phyloP scores from a whole-genome alignment of 2,888 invertebrate genomes.

The Volucella inanis region DNA sequence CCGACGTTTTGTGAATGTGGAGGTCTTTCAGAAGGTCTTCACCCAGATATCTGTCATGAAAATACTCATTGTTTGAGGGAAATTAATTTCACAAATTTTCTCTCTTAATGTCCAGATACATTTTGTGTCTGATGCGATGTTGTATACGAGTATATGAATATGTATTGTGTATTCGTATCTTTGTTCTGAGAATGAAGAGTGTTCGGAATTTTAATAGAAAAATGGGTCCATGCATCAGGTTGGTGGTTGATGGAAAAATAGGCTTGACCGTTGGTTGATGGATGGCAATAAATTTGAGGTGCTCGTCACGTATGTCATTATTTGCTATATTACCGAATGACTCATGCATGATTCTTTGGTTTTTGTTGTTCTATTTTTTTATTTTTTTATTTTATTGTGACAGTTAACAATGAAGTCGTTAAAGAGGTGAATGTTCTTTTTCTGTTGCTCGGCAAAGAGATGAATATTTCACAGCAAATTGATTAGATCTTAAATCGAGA shows the following conservation, averaged over 20 bases:
- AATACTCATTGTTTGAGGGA: conserved; percentile 51
- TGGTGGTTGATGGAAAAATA: not conserved
- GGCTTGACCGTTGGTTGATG: conserved; percentile 63
- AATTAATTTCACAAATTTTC: conserved; percentile 72
- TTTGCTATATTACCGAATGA: conserved; percentile 70
- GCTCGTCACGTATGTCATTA: conserved; percentile 72
- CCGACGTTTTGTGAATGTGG: conserved; percentile 13
- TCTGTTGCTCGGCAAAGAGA: conserved; percentile 1
- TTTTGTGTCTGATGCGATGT: not conserved
- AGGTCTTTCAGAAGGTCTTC: conserved; percentile 34
- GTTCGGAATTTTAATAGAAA: conserved; percentile 56
- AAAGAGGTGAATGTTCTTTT: conserved; percentile 42
- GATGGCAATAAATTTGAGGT: conserved; percentile 68
- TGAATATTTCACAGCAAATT: conserved; percentile 28
- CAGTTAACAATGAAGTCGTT: conserved; percentile 65
- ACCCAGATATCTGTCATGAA: conserved; percentile 42
- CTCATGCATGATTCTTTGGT: conserved; percentile 56
- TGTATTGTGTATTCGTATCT: not conserved
- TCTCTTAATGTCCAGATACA: conserved; percentile 37
- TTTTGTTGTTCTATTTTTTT: conserved; percentile 21
- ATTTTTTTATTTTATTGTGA: conserved; percentile 19
- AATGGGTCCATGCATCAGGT: conserved; percentile 9
- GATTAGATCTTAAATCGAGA: conserved; percentile 40
- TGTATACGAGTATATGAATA: not conserved
- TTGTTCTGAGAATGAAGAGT: conserved; percentile 44